Conservation (phyloP, 2,888 invertebrate species). For the Biston stratarius region DNA sequence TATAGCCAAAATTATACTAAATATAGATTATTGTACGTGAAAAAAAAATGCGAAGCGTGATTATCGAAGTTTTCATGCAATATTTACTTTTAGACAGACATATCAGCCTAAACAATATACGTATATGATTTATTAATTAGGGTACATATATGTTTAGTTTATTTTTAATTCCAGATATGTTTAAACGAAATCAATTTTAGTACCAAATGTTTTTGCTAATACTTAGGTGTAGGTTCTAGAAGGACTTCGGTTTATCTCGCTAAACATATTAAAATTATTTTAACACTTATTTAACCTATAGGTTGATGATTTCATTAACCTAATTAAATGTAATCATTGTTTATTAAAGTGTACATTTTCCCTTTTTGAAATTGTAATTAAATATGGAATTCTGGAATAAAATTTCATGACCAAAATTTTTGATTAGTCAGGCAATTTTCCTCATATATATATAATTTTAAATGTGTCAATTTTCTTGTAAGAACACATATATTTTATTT, state of each 20-base stretch:
- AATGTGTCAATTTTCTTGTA: no score
- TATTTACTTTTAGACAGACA: background rate
- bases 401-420: background rate
- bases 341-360: background rate
- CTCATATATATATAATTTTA: no score
- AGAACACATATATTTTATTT: no score
- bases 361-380: background rate
- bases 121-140: no score
- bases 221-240: no score
- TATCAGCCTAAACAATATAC: background rate
- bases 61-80: background rate
- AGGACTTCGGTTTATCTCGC: background rate
- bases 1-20: constrained; percentile 4
- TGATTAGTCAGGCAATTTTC: no score
- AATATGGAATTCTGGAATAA: background rate
- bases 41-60: background rate
- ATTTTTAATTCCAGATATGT: background rate
- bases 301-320: constrained; percentile 3
- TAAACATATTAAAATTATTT: background rate
- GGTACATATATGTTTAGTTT: background rate
- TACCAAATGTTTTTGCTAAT: no score
- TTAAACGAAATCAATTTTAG: background rate
- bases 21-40: background rate
- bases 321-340: background rate
- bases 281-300: background rate